Evolutionary conservation across 2,888 invertebrate genomes (phyloP), one percentile per base, ranked within the genome.

Genomic region (Epistrophe eligans): DNA sequence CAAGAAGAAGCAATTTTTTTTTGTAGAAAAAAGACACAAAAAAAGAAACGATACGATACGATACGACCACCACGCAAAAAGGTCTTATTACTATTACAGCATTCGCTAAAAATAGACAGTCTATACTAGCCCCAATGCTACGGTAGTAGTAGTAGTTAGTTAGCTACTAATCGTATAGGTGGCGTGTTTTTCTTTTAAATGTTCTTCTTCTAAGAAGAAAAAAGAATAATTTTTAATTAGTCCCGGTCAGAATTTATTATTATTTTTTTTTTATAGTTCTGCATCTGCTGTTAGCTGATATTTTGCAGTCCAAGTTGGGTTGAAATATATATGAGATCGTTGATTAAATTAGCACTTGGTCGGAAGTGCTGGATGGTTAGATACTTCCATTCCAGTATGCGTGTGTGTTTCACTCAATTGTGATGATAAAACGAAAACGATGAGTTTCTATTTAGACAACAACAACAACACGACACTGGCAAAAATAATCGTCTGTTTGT

Each of bases 11-110:
- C 76, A 82, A 45, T 52, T 71, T 60, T n/a, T n/a, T n/a, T n/a
- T 67, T 67, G 74, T 48, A 62, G 50, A 13, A 62, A 74, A 40
- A 43, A 74, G 48, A 66, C 60, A 45, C 24, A 24, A 71, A 71
- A 50, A 62, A 52, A 57, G 10, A 45, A 66, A 35, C 1, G 2
- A 62, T 74, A 74, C 55, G 35, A 67, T 40, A 43, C 60, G 38
- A 58, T 62, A 24, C 60, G 38, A 58, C 24, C 71, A 80, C 52
- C 71, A 58, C 66, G 76, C 76, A 72, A 80, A 82, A 84, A 77
- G 66, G 77, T 80, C 40, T 62, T 84, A 77, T 84, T 79, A 84
- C 79, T 84, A 84, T 84, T 84, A 84, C 80, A 84, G 70, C 84
- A 84, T 80, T 80, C 43, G 50, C 80, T 84, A 84, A 73, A 80